phyloP scores from a whole-genome alignment of 2,888 invertebrate species.

The Neoitamus cyanurus region DNA sequence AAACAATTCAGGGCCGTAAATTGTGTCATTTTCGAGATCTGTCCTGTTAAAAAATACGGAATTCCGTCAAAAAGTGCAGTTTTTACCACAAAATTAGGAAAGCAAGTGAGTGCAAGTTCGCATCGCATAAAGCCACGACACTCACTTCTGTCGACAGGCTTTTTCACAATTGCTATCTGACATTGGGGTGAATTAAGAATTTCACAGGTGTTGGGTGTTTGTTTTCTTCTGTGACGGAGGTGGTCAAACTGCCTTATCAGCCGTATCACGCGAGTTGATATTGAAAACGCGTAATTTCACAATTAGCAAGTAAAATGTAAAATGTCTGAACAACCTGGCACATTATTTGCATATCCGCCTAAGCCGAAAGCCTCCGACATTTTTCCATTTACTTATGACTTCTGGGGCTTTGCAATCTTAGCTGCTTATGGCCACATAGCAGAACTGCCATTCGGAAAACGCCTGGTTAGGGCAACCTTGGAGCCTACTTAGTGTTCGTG shows the following conservation, averaged over 20 bases:
- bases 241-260: background rate
- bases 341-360: background rate
- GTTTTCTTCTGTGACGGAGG: background rate
- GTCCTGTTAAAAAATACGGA: background rate
- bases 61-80: background rate
- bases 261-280: background rate
- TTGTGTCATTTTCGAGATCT: slow-evolving; percentile 32
- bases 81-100: background rate
- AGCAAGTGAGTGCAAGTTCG: background rate
- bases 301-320: background rate
- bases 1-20: background rate
- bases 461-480: background rate
- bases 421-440: background rate
- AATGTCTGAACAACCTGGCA: background rate
- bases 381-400: background rate
- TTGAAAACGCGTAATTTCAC: background rate
- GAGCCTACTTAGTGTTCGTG: background rate
- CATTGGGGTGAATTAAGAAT: background rate
- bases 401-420: background rate
- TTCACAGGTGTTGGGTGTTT: slow-evolving; percentile 37
- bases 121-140: background rate
- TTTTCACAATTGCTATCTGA: background rate
- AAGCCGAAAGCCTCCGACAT: background rate
- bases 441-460: background rate
- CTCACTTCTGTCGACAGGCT: background rate